Conservation (phyloP, 2,113 vertebrate species). For the Trachemys scripta region DNA sequence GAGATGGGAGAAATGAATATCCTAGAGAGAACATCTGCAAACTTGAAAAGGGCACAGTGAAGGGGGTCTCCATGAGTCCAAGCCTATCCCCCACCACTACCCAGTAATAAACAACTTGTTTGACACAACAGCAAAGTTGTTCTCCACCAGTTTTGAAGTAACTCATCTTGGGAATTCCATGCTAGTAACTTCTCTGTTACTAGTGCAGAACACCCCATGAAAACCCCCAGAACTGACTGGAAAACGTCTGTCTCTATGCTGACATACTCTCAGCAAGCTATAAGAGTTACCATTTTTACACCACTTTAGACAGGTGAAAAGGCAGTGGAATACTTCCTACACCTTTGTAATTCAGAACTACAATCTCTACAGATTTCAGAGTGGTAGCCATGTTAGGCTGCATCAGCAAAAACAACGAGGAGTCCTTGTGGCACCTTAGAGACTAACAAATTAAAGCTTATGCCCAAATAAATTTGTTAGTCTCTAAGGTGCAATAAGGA, state of each 20-base stretch:
- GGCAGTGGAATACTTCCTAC: no score
- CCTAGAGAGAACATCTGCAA: conserved; percentile 72
- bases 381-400: no score
- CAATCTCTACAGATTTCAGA: background rate
- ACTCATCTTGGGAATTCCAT: conserved; percentile 10
- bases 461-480: no score
- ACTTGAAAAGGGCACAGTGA: conserved; percentile 7
- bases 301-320: background rate
- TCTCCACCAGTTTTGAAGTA: background rate
- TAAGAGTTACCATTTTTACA: background rate
- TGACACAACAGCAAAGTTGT: background rate
- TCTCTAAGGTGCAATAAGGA: no score
- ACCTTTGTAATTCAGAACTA: background rate
- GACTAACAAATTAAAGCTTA: no score
- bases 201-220: background rate
- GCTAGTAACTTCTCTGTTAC: background rate
- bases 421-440: no score
- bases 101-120: background rate
- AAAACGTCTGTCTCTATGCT: background rate
- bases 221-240: background rate
- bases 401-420: no score
- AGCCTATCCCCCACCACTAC: background rate
- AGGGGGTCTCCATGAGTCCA: conserved; percentile 4
- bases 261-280: background rate
- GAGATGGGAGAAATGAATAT: conserved; percentile 57